Conservation (phyloP, 1,140 invertebrate genomes). For the Scaptomyza graminum region DNA sequence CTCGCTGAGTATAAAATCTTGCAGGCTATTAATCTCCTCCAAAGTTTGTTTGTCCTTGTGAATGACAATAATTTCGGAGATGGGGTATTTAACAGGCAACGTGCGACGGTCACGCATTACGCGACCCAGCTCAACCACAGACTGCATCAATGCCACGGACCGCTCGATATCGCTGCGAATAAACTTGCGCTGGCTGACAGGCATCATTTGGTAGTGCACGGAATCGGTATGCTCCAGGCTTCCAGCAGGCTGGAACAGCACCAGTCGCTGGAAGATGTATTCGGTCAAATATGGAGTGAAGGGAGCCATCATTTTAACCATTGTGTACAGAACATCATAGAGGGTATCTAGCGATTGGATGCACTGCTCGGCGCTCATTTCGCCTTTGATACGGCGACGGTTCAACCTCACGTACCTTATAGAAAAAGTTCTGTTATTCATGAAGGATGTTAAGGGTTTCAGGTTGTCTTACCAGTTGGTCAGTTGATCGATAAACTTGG, state of each 20-base stretch:
- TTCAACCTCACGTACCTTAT: constrained; percentile 96
- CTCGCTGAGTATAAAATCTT: constrained; percentile 96
- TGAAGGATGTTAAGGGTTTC: too few relatives aligned
- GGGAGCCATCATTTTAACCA: constrained; percentile 97
- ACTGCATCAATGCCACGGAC: constrained; percentile 95
- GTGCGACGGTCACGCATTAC: constrained; percentile 96
- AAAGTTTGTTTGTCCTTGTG: constrained; percentile 92
- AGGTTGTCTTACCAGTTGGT: constrained; percentile 92
- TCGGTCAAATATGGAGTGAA: constrained; percentile 99
- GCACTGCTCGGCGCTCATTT: constrained; percentile 91
- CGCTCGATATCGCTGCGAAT: constrained; percentile 95
- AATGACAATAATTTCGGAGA: constrained; percentile 97
- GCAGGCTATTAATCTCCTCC: constrained; percentile 91
- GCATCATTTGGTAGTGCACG: constrained; percentile 96
- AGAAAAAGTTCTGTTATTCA: not conserved
- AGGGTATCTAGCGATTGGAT: constrained; percentile 93
- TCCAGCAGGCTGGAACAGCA: constrained; percentile 63
- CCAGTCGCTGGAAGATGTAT: constrained; percentile 96
- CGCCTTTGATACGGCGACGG: constrained; percentile 95
- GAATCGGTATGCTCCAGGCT: constrained; percentile 84
- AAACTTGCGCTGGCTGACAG: constrained; percentile 88
- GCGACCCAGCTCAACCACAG: constrained; percentile 96
- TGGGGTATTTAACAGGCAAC: constrained; percentile 97
- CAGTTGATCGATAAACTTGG: constrained; percentile 98
- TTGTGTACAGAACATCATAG: constrained; percentile 93